Evolutionary conservation across 1,140 invertebrate species (phyloP).

Genomic region (Lepidurus packardi): DNA sequence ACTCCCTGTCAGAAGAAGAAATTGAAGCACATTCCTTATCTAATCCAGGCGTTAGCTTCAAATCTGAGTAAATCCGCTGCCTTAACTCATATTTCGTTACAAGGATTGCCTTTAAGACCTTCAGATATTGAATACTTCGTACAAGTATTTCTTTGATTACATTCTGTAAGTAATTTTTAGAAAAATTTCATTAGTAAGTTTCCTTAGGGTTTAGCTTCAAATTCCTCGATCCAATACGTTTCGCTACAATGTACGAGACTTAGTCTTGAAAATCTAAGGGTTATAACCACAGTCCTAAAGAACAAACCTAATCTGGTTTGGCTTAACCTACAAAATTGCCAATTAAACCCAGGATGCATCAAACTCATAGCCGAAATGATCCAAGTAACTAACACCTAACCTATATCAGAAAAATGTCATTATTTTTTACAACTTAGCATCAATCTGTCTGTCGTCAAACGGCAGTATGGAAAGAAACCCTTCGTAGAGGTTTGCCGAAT

Average conservation of each 20-base stretch:
- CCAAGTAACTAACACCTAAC: neutral
- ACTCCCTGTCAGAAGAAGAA: slow-evolving; percentile 8
- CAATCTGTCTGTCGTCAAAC: slow-evolving; percentile 18
- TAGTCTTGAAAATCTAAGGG: neutral
- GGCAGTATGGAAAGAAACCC: slow-evolving; percentile 24
- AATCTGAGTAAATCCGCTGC: neutral
- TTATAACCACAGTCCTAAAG: neutral
- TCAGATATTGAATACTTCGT: neutral
- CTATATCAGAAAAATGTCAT: neutral
- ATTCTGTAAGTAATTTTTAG: neutral
- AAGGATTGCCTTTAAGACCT: slow-evolving; percentile 3
- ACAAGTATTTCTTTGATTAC: slow-evolving; percentile 14
- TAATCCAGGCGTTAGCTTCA: slow-evolving; percentile 9
- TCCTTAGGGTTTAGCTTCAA: neutral
- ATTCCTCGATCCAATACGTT: neutral
- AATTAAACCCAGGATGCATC: slow-evolving; percentile 9
- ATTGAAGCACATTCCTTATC: slow-evolving; percentile 7
- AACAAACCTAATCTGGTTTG: slow-evolving; percentile 26
- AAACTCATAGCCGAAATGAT: neutral
- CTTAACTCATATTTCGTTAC: neutral
- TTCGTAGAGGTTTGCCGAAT: slow-evolving; percentile 12
- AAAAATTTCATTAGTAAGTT: neutral
- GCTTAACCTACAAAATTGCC: slow-evolving; percentile 9
- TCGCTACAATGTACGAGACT: neutral
- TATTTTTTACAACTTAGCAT: neutral